These are phyloP conservation scores for Channa striata DNA, from an alignment of 2,797 vertebrate genomes.

Conservation along the genomic window DNA sequence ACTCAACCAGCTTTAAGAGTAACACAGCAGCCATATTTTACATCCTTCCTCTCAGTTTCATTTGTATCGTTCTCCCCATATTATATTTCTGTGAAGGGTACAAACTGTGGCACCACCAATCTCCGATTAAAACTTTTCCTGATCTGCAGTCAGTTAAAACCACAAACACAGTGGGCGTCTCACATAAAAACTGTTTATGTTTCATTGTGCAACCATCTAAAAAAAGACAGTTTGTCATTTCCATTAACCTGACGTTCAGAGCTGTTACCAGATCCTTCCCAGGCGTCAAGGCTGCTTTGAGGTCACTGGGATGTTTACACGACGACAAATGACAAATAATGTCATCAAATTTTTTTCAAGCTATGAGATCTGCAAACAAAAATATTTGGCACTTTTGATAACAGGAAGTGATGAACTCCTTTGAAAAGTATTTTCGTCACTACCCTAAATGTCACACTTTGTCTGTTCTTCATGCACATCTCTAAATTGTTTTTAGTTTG, in stretches of 20 bases:
- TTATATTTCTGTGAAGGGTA: constrained; percentile 31
- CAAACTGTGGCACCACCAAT: constrained; percentile 35
- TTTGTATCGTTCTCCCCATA: constrained; percentile 16
- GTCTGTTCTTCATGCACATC: neutral
- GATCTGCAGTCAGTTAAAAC: constrained; percentile 53
- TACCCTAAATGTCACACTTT: neutral
- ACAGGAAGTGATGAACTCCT: neutral
- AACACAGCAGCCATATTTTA: constrained; percentile 48
- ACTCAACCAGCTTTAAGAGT: constrained; percentile 14
- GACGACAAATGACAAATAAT: constrained; percentile 7
- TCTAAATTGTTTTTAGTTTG: neutral
- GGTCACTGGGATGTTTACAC: constrained; percentile 35
- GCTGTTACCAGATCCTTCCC: constrained; percentile 5
- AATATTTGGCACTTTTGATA: neutral
- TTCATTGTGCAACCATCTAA: constrained; percentile 40
- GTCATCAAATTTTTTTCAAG: neutral
- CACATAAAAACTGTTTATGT: constrained; percentile 48
- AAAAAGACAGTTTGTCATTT: constrained; percentile 42
- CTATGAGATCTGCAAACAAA: constrained; percentile 2
- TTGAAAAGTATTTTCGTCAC: constrained; percentile 3
- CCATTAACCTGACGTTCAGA: constrained; percentile 27
- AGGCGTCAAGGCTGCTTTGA: constrained; percentile 14
- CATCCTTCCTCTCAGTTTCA: constrained; percentile 16
- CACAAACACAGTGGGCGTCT: constrained; percentile 16
- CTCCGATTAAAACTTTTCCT: constrained; percentile 61